Percentiles rank a stretch among this genome's conserved stretches.
These are phyloP conservation scores for Nemopilema nomurai DNA, from an alignment of 30 jellyfish, hydroid and myxozoan genomes.

Conservation along the genomic window DNA sequence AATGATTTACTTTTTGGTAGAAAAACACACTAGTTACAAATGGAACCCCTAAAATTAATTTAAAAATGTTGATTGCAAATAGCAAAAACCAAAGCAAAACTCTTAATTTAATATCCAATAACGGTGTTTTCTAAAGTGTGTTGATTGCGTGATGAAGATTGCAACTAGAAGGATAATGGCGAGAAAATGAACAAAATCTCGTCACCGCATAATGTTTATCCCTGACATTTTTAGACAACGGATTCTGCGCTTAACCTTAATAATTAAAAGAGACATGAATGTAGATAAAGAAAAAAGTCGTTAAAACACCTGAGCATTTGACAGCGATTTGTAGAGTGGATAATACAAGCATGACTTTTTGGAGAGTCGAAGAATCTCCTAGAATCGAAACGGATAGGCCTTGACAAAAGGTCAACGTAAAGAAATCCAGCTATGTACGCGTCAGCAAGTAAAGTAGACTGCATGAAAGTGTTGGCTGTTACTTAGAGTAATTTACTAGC, in stretches of 20 bases:
- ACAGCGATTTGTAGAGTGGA: slow-evolving; percentile 57
- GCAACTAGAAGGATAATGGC: not conserved
- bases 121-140: not conserved
- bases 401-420: too few relatives aligned
- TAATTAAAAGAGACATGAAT: too few relatives aligned
- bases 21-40: too few relatives aligned
- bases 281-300: too few relatives aligned
- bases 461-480: too few relatives aligned
- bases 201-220: not conserved
- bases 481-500: too few relatives aligned
- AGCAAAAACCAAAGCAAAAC: not conserved
- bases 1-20: too few relatives aligned
- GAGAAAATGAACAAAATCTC: not conserved
- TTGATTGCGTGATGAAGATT: not conserved
- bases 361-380: slow-evolving; percentile 85
- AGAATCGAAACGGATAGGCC: slow-evolving; percentile 1
- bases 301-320: slow-evolving; percentile 52
- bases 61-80: not conserved
- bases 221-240: not conserved
- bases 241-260: not conserved
- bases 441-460: too few relatives aligned
- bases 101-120: not conserved
- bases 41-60: not conserved
- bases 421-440: too few relatives aligned
- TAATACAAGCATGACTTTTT: slow-evolving; percentile 77